A percentile compares a stretch with the other conserved stretches of the same genome.
phyloP scores from a whole-genome alignment of 2,113 vertebrate species.

The Bubo scandiacus region DNA sequence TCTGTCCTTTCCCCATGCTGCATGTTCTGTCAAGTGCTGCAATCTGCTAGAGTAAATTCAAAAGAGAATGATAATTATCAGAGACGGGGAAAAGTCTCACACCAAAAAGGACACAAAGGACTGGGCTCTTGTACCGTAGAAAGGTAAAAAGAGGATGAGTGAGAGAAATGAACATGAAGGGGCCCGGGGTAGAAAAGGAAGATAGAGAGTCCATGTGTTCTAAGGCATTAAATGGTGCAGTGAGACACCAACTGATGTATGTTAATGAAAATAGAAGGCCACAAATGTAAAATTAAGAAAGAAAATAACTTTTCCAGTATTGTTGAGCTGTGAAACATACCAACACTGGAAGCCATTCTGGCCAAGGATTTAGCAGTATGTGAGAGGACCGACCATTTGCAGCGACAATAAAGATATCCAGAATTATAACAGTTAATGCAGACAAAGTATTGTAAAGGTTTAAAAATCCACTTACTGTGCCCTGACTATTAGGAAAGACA shows the following conservation, averaged over 20 bases:
- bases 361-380: background rate
- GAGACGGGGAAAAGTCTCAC: background rate
- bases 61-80: background rate
- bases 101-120: background rate
- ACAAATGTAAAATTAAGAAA: background rate
- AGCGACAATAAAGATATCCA: background rate
- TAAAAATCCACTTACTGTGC: background rate
- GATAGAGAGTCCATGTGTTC: background rate
- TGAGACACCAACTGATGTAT: background rate
- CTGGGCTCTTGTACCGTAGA: background rate
- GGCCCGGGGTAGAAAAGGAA: background rate
- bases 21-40: background rate
- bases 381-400: background rate
- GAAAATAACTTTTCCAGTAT: background rate
- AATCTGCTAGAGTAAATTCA: background rate
- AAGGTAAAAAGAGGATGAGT: background rate
- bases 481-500: background rate
- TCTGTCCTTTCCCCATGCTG: background rate
- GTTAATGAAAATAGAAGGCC: background rate
- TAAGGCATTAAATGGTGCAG: background rate
- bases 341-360: background rate
- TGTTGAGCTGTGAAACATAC: background rate
- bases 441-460: background rate
- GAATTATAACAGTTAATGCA: background rate
- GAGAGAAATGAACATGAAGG: background rate